A percentile compares a stretch with the other conserved stretches of the same genome.
phyloP scores from a whole-genome alignment of 2,888 invertebrate genomes.

The Loripinus fragilis region DNA sequence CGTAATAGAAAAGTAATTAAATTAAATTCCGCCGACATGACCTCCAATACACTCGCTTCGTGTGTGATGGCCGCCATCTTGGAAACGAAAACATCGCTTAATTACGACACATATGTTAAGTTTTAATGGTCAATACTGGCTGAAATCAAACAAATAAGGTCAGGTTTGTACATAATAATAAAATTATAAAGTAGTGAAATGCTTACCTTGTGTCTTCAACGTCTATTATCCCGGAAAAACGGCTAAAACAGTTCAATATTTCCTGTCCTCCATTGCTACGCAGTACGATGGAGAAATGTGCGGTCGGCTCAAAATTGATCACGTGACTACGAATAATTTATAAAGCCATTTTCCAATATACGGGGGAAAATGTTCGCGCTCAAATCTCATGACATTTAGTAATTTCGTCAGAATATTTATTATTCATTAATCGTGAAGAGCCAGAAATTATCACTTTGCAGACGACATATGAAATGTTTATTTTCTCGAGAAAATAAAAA shows the following conservation, averaged over 20 bases:
- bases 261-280: slow-evolving; percentile 9
- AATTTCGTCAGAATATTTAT: slow-evolving; percentile 8
- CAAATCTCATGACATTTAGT: slow-evolving; percentile 8
- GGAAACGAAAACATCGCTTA: slow-evolving; percentile 29
- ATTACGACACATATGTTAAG: slow-evolving; percentile 27
- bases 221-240: not conserved
- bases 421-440: slow-evolving; percentile 18
- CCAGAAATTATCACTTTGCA: too few species aligned
- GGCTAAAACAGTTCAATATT: not conserved
- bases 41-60: slow-evolving; percentile 38
- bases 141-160: not conserved
- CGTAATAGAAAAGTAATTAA: slow-evolving; percentile 38
- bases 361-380: slow-evolving; percentile 15
- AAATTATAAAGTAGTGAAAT: not conserved
- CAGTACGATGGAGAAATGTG: slow-evolving; percentile 7
- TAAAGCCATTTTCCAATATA: slow-evolving; percentile 14
- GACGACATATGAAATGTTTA: too few species aligned
- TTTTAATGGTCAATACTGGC: slow-evolving; percentile 19
- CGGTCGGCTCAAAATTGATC: slow-evolving; percentile 11
- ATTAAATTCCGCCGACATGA: slow-evolving; percentile 49
- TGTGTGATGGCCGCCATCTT: slow-evolving; percentile 56
- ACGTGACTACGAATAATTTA: slow-evolving; percentile 19
- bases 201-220: not conserved
- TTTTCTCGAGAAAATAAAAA: too few species aligned
- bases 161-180: not conserved